phyloP scores from a whole-genome alignment of 92 coral and sea anemone species.

The Siderastrea siderea region DNA sequence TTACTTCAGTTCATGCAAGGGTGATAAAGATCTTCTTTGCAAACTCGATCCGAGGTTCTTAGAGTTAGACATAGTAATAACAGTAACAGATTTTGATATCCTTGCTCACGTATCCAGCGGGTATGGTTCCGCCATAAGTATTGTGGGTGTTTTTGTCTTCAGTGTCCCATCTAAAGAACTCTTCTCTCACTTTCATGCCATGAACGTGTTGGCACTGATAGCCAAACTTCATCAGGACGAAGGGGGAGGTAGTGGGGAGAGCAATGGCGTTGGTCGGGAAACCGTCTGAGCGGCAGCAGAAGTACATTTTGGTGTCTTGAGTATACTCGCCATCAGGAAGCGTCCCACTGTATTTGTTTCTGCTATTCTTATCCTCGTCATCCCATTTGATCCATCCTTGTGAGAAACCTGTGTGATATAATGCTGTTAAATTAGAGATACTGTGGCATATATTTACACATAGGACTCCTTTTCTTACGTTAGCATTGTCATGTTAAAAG shows the following conservation, averaged over 20 bases:
- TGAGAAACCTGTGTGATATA: no score
- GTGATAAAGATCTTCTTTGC: no score
- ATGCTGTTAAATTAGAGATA: no score
- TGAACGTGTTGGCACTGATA: constrained; percentile 20
- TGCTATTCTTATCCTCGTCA: no score
- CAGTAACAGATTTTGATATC: not conserved
- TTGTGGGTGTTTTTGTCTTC: not conserved
- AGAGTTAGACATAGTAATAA: not conserved
- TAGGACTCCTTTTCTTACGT: no score
- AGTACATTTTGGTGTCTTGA: constrained; percentile 34
- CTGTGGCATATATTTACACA: no score
- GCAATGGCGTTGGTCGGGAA: constrained; percentile 52
- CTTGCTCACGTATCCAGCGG: not conserved
- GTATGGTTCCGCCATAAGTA: not conserved
- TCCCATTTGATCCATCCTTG: no score
- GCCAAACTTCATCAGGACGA: constrained; percentile 21
- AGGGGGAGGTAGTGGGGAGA: constrained; percentile 61
- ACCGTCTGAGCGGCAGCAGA: constrained; percentile 70
- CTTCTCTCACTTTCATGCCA: not conserved
- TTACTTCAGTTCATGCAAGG: no score
- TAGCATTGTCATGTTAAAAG: no score
- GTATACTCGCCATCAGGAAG: constrained; percentile 55
- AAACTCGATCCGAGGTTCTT: no score
- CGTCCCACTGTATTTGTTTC: no score
- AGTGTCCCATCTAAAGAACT: constrained; percentile 19